Conservation (phyloP, 2,888 invertebrate genomes). For the Xestia sexstrigata region DNA sequence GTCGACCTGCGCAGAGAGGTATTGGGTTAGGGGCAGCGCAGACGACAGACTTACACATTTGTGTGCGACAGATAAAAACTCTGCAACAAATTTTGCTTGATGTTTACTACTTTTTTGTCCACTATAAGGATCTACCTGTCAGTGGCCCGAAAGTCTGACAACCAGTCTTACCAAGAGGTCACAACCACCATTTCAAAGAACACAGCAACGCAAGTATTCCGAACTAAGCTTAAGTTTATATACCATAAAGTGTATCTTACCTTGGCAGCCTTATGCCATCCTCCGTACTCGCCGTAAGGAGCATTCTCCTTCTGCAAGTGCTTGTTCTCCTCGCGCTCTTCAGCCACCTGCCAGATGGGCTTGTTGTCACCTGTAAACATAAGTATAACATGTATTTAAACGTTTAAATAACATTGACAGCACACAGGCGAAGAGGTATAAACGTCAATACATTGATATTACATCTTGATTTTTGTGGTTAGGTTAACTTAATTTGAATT, state of each 20-base stretch:
- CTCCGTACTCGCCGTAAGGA: slow-evolving; percentile 97
- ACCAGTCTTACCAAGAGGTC: not conserved
- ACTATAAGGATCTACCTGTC: too few species aligned
- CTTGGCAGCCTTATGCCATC: slow-evolving; percentile 99
- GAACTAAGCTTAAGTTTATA: not conserved
- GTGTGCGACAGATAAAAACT: too few species aligned
- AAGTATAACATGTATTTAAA: not conserved
- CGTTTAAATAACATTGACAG: not conserved
- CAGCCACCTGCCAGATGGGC: slow-evolving; percentile 99
- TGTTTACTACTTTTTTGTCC: too few species aligned
- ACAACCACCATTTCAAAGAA: not conserved
- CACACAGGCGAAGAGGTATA: slow-evolving; percentile 28
- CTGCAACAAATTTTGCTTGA: too few species aligned
- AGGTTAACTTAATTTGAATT: too few species aligned
- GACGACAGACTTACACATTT: too few species aligned
- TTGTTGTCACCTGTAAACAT: slow-evolving; percentile 95
- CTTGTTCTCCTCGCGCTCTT: slow-evolving; percentile 99
- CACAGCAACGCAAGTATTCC: not conserved
- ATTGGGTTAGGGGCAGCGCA: not conserved
- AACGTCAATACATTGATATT: slow-evolving; percentile 15
- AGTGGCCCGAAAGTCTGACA: too few species aligned
- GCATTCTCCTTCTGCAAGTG: slow-evolving; percentile 96
- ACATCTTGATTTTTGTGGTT: slow-evolving; percentile 16
- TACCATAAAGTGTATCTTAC: slow-evolving; percentile 64
- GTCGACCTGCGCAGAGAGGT: slow-evolving; percentile 92